phyloP scores from a whole-genome alignment of 2,888 invertebrate species.

The Tanytarsus gracilentus region DNA sequence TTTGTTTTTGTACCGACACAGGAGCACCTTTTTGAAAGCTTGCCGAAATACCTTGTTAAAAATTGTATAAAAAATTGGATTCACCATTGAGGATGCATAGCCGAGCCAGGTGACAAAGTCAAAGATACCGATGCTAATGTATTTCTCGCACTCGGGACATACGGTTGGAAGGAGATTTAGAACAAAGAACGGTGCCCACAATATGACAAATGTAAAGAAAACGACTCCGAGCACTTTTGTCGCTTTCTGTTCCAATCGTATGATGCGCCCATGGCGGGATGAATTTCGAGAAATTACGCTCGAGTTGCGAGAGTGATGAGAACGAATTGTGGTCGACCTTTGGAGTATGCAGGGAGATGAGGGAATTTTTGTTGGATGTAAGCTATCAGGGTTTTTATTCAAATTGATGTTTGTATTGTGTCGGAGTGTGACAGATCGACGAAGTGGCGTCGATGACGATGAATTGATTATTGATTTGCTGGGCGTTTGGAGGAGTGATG shows the following conservation, averaged over 20 bases:
- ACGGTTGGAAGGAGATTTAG: slow-evolving; percentile 77
- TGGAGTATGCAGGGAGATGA: slow-evolving; percentile 50
- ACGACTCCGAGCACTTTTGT: slow-evolving; percentile 92
- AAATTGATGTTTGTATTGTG: slow-evolving; percentile 42
- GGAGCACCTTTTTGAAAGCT: slow-evolving; percentile 77
- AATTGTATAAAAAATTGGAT: slow-evolving; percentile 92
- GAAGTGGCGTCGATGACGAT: slow-evolving; percentile 44
- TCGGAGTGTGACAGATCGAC: slow-evolving; percentile 54
- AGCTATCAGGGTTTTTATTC: not conserved
- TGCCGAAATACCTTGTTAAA: slow-evolving; percentile 90
- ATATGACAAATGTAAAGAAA: slow-evolving; percentile 86
- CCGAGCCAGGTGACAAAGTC: slow-evolving; percentile 88
- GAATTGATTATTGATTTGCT: slow-evolving; percentile 40
- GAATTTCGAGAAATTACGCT: slow-evolving; percentile 74
- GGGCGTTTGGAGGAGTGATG: slow-evolving; percentile 51
- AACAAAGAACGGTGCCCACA: slow-evolving; percentile 95
- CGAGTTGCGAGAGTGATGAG: slow-evolving; percentile 69
- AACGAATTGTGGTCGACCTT: slow-evolving; percentile 50
- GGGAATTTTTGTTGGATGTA: slow-evolving; percentile 43
- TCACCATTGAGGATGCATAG: slow-evolving; percentile 89
- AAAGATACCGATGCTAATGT: slow-evolving; percentile 68
- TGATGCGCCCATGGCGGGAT: slow-evolving; percentile 71
- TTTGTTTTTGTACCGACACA: slow-evolving; percentile 57
- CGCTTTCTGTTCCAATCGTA: slow-evolving; percentile 88
- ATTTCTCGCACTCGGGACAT: slow-evolving; percentile 68